Percentiles rank a stretch among this genome's conserved stretches.
Evolutionary conservation across 1,140 invertebrate genomes (phyloP).

Genomic region (Leptinotarsa lineolata): DNA sequence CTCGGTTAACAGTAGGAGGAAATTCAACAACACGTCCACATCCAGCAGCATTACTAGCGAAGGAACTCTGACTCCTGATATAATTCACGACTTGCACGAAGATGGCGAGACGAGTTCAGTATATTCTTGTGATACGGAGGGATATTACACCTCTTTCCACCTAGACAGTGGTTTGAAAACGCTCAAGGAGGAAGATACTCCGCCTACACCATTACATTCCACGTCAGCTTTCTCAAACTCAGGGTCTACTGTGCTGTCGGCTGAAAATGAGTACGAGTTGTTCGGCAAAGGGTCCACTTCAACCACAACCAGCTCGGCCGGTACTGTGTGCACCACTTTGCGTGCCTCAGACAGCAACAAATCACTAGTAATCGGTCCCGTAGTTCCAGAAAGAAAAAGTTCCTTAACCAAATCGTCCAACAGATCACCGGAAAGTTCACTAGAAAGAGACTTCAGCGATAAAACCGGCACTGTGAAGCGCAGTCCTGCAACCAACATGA

Average conservation of each 20-base stretch:
- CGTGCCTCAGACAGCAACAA: constrained; percentile 65
- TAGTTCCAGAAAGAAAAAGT: constrained; percentile 77
- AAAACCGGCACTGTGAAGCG: constrained; percentile 63
- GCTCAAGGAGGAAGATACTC: constrained; percentile 76
- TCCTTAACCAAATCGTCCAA: constrained; percentile 61
- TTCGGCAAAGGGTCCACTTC: constrained; percentile 87
- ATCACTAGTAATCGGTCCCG: constrained; percentile 66
- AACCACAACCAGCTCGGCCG: constrained; percentile 86
- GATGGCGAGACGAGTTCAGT: constrained; percentile 91
- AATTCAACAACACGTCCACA: constrained; percentile 71
- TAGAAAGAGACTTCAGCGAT: constrained; percentile 63
- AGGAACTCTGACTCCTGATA: constrained; percentile 82
- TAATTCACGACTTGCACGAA: constrained; percentile 73
- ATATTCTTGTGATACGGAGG: constrained; percentile 94
- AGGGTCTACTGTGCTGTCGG: constrained; percentile 63
- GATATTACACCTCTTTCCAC: constrained; percentile 96
- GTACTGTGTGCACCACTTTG: constrained; percentile 82
- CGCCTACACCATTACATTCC: constrained; percentile 66
- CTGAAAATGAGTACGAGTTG: constrained; percentile 86
- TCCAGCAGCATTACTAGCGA: constrained; percentile 84
- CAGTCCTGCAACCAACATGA: constrained; percentile 57
- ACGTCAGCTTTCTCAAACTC: constrained; percentile 63
- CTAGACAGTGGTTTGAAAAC: constrained; percentile 92
- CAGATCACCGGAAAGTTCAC: constrained; percentile 58
- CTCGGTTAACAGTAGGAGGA: constrained; percentile 68